Evolutionary conservation across 2,888 invertebrate species (phyloP), one percentile per base, ranked within the genome.

Genomic region (Clepsis dumicolana): DNA sequence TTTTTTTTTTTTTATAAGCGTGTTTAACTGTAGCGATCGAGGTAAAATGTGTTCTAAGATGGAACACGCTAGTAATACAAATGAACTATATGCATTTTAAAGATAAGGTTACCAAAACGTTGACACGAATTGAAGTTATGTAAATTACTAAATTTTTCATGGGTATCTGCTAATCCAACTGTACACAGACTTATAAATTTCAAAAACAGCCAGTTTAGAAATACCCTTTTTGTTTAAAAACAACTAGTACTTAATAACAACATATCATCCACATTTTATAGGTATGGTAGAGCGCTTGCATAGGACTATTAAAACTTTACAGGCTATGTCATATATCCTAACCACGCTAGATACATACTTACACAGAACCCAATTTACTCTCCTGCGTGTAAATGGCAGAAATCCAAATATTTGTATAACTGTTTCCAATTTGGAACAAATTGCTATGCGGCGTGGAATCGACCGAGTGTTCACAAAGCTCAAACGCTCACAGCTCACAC

Each of bases 361-460:
- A 44, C 8, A 44, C 8, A 12, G 0, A 54, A 4, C 29, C 10
- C 18, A 29, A 16, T 54, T 54, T 18, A 54, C 29, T 54, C 32
- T 54, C 16, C 29, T 54, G 12, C 29, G 4, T 54, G 54, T 16
- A 54, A 54, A 54, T 32, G 18, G 10, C 8, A 54, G 54, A 16
- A 10, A 48, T 10, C 21, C 48, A 21, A 48, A 48, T 48, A 48
- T 48, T 48, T 48, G 48, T 18, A 10, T 18, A 54, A 32, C 54
- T 18, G 25, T 53, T 53, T 4, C 12, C 54, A 29, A 54, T 54
- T 32, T 12, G 3, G 54, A 4, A 29, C 4, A 29, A 54, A 54
- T 54, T 54, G 27, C 44, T 53, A 10, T 54, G 8, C 27, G 53
- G 52, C 18, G 12, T 12, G 14, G 14, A n/a, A 52, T 27, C 12